Base-by-base conservation (phyloP, 64 coral and sea anemone genomes). In the Exaiptasia diaphana region DNA sequence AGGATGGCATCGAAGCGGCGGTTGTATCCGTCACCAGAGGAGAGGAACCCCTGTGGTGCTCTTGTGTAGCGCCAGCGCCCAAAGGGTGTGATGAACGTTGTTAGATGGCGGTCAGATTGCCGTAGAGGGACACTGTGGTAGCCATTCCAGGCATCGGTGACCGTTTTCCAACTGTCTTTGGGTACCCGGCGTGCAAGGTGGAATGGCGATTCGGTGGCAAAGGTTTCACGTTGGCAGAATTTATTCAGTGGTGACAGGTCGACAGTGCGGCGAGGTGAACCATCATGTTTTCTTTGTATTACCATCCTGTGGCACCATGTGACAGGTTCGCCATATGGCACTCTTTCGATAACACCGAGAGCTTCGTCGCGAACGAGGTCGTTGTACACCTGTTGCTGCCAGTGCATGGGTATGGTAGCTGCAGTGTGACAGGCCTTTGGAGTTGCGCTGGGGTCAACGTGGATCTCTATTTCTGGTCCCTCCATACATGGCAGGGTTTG, bases 231-330 rank as follows among this genome's bases (percentile, higher is more conserved):
- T 56, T 60, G 11, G 35, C 76, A 80, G 37, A 88, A 88, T 40
- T 79, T 88, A 21, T 80, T 88, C n/a, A 88, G 30, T 31, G 75
- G 78, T 9, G 87, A 82, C 10, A 86, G 71, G 50, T 86, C 56
- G 0, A 86, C 83, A 12, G 83, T 86, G 3, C 36, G 56, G 24
- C 46, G 53, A 14, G 70, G 71, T 12, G 83, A 65, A 0, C 83
- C 71, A 33, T 86, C 34, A 21, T 86, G 83, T 30, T 86, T 86
- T 24, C 71, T 5, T 26, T 52, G 60, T n/a, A 82, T 64, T n/a
- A 83, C 78, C 87, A 90, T 83, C 18, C 31, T 28, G 26, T 90
- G 55, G 22, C 87, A 90, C 70, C 79, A 83, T 40, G 39, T 53
- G 7, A 83, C 50, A 4, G 67, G 77, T 59, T 89, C 67, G 4